Base-by-base conservation (phyloP, 37 sponge, comb jelly and placozoan genomes). In the Ephydatia muelleri region DNA sequence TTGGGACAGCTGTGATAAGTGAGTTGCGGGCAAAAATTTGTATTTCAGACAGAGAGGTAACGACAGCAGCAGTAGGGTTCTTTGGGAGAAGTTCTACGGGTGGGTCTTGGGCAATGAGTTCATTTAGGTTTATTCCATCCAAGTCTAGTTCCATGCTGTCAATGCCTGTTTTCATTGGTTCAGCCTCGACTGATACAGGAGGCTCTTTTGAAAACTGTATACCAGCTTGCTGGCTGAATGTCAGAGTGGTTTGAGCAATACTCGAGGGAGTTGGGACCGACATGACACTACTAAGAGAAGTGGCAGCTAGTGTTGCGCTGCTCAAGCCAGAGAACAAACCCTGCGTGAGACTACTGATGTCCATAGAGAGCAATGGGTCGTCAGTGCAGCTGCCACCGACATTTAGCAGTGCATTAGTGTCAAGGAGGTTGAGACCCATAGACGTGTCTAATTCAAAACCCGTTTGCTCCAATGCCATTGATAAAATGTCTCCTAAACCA, bases 401-500 rank as follows among this genome's bases (percentile, higher is more conserved):
- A 37, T 68, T 81, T 27, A 81, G 43, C 3, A 81, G 22, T 25
- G 48, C 34, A 29, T 16, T 69, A 0, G 69, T 39, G 68, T 84
- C 76, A 2, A 26, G n/a, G 32, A 33, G 32, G 21, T 2, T 65
- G 11, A 49, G 38, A n/a, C 68, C 23, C 22, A 78, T 69, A n/a
- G 40, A 16, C 16, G 82, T 40, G 26, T 49, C 29, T 25, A 48
- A n/a, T 6, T 72, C 75, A 1, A 86, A 66, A 22, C 87, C 87
- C 2, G 79, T 86, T 68, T 86, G 73, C 57, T 81, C 36, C 21
- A 90, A 73, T 2, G 91, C 91, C 48, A 90, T 27, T 29, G 91
- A 90, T 2, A 90, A 82, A 80, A 90, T 90, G 70, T 90, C 91
- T 37, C 75, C 82, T 47, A 88, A 32, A 4, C 67, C 80, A 2